Conservation (phyloP, 2,113 vertebrate species). For the Oreochromis niloticus region DNA sequence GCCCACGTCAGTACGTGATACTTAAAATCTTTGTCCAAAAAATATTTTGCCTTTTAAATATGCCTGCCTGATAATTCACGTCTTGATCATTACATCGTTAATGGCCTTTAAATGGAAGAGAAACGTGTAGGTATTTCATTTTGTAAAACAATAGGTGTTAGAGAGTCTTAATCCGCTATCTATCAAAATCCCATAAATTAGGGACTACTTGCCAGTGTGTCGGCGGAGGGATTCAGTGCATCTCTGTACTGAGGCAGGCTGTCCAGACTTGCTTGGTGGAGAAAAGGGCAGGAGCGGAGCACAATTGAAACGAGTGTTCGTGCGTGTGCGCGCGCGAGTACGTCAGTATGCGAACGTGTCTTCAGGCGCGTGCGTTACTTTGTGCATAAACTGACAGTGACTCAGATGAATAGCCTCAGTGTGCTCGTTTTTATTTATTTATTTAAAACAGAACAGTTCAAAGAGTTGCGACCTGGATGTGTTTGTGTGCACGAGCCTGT, state of each 20-base stretch:
- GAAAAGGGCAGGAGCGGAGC: slow-evolving; percentile 26
- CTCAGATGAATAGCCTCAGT: slow-evolving; percentile 7
- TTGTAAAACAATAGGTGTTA: background rate
- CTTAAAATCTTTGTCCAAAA: background rate
- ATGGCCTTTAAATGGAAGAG: background rate
- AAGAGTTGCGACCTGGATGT: background rate
- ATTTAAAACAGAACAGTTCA: slow-evolving; percentile 5
- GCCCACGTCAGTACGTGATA: accelerated
- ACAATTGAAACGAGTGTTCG: background rate
- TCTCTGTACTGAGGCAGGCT: slow-evolving; percentile 71
- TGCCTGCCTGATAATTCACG: background rate
- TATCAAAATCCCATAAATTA: slow-evolving; percentile 49
- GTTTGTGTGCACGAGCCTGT: background rate
- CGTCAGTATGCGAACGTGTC: background rate
- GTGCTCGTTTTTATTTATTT: background rate
- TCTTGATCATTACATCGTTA: background rate
- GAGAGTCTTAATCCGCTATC: slow-evolving; percentile 23
- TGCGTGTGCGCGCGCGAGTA: background rate
- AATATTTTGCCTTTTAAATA: background rate
- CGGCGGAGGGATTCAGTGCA: slow-evolving; percentile 72
- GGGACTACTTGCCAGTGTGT: slow-evolving; percentile 72
- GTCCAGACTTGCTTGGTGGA: slow-evolving; percentile 69
- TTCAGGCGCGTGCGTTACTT: background rate
- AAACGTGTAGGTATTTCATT: no score
- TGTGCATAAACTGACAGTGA: background rate